Base-by-base conservation (phyloP, 2,113 vertebrate species). In the Emydocephalus ijimae region DNA sequence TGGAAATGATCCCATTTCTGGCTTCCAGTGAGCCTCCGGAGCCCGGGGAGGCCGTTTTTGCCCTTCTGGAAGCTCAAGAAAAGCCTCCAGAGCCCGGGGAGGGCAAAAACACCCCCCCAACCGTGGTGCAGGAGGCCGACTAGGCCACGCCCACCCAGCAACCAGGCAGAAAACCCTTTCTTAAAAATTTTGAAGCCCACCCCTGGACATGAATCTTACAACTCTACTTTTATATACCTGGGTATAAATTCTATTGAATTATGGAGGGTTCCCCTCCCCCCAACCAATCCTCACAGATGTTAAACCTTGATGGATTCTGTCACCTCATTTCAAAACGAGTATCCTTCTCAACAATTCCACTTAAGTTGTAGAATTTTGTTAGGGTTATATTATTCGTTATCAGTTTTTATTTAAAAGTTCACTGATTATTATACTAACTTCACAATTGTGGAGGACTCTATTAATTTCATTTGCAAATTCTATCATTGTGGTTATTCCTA, bases 231-330 rank as follows among this genome's bases (percentile, higher is more conserved):
- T 34, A 34, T 74, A 34, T 74, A 3, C 64, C 64, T 34, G 64
- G 5, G 5, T 74, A 74, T 34, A 20, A 34, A 74, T 74, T 34
- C n/a, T 34, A 7, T 34, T 74, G n/a, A 74, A 34, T 74, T 20
- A 34, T 69, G n/a, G n/a, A n/a, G 5, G 29, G 4, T n/a, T 14
- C 4, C 1, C 2, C 7, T 2, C 3, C 0, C 14, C 64, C 29
- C 26, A 6, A 1, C 26, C 14, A 74, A 15, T 74, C n/a, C 15
- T 74, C n/a, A n/a, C 15, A 15, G 14, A 34, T 14, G 15, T 74
- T 74, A 34, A 74, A 34, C n/a, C n/a, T 34, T 74, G 64, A 74
- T 74, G 64, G 18, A 34, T 74, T 74, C 14, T 74, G n/a, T 18
- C 29, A 74, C 64, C 64, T 74, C n/a, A 20, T 34, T 74, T 74